Evolutionary conservation across 2,888 invertebrate species (phyloP).

Genomic region (Orchestes rusci): DNA sequence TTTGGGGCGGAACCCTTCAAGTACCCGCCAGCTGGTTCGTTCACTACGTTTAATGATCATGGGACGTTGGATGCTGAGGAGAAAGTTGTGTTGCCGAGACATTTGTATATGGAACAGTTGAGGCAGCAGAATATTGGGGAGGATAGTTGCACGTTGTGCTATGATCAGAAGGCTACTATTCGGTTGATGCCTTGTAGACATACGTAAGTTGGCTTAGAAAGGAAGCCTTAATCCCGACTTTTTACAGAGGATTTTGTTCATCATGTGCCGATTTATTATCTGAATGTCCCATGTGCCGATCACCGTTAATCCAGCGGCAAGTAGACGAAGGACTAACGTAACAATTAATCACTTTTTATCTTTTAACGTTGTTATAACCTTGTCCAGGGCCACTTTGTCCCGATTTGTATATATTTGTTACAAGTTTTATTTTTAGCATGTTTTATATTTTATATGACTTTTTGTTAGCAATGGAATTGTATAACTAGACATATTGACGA

Average conservation of each 20-base stretch:
- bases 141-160: slow-evolving; percentile 83
- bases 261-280: slow-evolving; percentile 69
- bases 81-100: slow-evolving; percentile 73
- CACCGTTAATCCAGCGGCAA: slow-evolving; percentile 50
- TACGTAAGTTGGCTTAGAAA: slow-evolving; percentile 55
- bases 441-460: no score
- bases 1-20: slow-evolving; percentile 77
- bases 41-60: slow-evolving; percentile 68
- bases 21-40: slow-evolving; percentile 63
- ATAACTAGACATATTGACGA: no score
- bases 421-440: no score
- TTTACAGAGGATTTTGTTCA: slow-evolving; percentile 76
- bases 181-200: slow-evolving; percentile 76
- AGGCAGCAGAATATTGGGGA: slow-evolving; percentile 67
- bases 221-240: no score
- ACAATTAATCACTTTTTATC: no score
- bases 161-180: slow-evolving; percentile 69
- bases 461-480: no score
- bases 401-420: no score
- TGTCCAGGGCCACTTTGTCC: no score
- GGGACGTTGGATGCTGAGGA: slow-evolving; percentile 69
- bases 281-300: slow-evolving; percentile 84
- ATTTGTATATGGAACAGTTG: slow-evolving; percentile 68
- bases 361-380: no score
- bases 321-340: no score